These are phyloP conservation scores for Poeciliopsis paucimaculata DNA, from an alignment of 2,797 vertebrate species.

Conservation along the genomic window DNA sequence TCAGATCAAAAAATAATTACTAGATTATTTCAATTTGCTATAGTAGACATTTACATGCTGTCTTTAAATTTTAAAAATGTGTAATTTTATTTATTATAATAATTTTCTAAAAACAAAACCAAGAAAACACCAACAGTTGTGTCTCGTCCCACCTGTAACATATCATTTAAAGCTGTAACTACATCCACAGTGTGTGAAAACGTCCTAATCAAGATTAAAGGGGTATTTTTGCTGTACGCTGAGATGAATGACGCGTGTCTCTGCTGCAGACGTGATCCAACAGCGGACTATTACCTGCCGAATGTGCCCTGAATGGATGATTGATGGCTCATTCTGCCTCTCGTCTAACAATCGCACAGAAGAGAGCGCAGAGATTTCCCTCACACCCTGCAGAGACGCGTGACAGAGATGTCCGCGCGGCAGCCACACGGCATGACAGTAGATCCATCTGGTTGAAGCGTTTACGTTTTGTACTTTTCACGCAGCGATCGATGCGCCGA, in stretches of 20 bases:
- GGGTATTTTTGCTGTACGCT: conserved; percentile 48
- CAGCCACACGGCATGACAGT: conserved; percentile 72
- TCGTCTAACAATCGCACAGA: conserved; percentile 73
- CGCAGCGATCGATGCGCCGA: conserved; percentile 75
- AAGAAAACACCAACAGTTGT: background rate
- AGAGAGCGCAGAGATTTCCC: conserved; percentile 59
- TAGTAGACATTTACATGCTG: background rate
- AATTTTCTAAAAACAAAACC: background rate
- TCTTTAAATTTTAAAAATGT: background rate
- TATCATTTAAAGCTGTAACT: conserved; percentile 21
- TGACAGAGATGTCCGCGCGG: conserved; percentile 71
- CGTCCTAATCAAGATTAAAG: conserved; percentile 69
- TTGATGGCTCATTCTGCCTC: conserved; percentile 72
- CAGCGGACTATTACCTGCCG: conserved; percentile 75
- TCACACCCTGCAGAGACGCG: conserved; percentile 41
- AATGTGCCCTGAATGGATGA: conserved; percentile 76
- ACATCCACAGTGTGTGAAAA: conserved; percentile 29
- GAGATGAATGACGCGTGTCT: conserved; percentile 65
- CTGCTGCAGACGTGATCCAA: conserved; percentile 55
- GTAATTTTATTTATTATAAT: background rate
- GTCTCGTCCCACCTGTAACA: background rate
- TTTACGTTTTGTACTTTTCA: conserved; percentile 69
- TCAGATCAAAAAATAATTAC: too few relatives aligned
- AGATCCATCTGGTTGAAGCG: conserved; percentile 74
- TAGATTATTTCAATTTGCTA: background rate